A percentile compares a stretch with the other conserved stretches of the same genome.
phyloP scores from a whole-genome alignment of 2,888 invertebrate genomes.

The Euplagia quadripunctaria region DNA sequence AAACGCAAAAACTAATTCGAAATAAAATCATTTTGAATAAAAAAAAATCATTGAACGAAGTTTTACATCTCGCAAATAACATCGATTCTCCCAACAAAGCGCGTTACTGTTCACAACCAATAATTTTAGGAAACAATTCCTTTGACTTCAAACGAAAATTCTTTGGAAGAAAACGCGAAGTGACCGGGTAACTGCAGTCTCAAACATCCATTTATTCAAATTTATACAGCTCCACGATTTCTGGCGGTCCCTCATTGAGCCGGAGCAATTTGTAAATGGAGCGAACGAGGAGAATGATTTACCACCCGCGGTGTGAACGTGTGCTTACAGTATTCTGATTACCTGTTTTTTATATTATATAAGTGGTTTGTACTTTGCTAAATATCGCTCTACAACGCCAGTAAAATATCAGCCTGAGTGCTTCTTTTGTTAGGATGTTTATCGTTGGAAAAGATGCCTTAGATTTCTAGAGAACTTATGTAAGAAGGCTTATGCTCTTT shows the following conservation, averaged over 20 bases:
- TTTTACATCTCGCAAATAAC: background rate
- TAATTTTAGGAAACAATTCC: constrained; percentile 10
- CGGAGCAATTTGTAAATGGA: constrained; percentile 82
- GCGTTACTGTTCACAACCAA: constrained; percentile 1
- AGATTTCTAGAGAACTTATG: background rate
- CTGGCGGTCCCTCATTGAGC: constrained; percentile 69
- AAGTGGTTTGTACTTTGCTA: constrained; percentile 38
- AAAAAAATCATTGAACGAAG: background rate
- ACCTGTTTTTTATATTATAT: constrained; percentile 31
- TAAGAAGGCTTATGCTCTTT: background rate
- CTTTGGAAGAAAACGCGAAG: constrained; percentile 56
- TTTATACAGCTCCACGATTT: constrained; percentile 76
- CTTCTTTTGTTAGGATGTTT: constrained; percentile 13
- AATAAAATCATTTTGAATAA: background rate
- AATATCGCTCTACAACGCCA: background rate
- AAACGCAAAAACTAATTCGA: too few species aligned
- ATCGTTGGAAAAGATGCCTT: background rate
- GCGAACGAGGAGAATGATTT: constrained; percentile 67
- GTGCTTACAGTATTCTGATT: constrained; percentile 40
- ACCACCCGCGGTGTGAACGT: constrained; percentile 55
- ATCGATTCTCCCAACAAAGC: background rate
- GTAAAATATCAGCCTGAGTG: constrained; percentile 14
- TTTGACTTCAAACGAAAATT: constrained; percentile 28
- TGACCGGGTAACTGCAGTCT: constrained; percentile 60
- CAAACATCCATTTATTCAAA: constrained; percentile 75